A percentile compares a stretch with the other conserved stretches of the same genome.
Conservation (phyloP, 2,797 vertebrate species). For the Petrocephalus schoutedeni region DNA sequence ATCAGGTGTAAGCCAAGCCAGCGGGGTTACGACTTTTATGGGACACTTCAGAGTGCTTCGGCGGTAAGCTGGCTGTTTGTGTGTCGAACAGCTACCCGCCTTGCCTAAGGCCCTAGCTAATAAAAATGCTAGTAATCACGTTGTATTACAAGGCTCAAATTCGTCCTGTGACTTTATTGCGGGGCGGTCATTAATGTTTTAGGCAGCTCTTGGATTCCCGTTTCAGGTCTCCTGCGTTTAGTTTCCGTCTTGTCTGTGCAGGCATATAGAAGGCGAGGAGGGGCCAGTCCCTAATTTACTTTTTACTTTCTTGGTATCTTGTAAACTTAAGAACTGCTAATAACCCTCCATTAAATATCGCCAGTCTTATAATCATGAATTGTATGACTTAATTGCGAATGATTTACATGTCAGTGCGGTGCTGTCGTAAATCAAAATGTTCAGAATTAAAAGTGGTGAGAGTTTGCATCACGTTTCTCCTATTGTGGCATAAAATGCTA, state of each 20-base stretch:
- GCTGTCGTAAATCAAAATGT: not conserved
- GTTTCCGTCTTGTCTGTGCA: conserved; percentile 42
- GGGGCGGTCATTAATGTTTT: conserved; percentile 76
- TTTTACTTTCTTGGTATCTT: not conserved
- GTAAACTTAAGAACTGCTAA: not conserved
- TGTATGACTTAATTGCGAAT: not conserved
- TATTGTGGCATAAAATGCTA: not conserved
- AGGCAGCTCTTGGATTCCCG: conserved; percentile 70
- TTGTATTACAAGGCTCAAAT: conserved; percentile 65
- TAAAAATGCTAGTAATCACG: conserved; percentile 65
- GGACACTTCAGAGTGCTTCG: conserved; percentile 58
- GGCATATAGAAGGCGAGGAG: not conserved
- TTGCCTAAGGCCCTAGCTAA: conserved; percentile 56
- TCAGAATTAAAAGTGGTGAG: not conserved
- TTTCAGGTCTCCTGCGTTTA: conserved; percentile 69
- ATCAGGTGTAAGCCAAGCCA: conserved; percentile 91
- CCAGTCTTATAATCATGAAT: not conserved
- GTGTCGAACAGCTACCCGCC: conserved; percentile 66
- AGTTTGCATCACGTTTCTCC: not conserved
- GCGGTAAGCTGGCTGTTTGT: conserved; percentile 62
- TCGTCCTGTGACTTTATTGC: conserved; percentile 63
- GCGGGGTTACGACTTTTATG: conserved; percentile 78
- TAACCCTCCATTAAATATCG: not conserved
- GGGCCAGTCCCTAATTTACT: not conserved
- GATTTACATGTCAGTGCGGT: not conserved